Evolutionary conservation across 2,888 invertebrate genomes (phyloP).

Genomic region (Baronia brevicornis): DNA sequence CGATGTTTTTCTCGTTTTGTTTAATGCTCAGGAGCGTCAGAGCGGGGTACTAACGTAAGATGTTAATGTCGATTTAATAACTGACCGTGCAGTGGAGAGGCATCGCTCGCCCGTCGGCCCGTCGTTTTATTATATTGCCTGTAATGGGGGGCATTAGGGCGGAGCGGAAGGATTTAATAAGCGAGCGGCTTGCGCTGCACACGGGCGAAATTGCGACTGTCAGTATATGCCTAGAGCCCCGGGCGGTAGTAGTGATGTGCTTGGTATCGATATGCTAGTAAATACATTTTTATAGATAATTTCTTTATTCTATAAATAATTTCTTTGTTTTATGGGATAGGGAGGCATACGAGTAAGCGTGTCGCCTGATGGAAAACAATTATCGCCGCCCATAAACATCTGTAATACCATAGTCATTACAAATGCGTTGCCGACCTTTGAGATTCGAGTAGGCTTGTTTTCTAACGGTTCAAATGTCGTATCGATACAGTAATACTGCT

Average conservation of each 20-base stretch:
- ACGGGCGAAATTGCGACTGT: constrained; percentile 49
- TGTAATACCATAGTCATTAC: no score
- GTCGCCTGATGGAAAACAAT: no score
- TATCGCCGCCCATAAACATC: no score
- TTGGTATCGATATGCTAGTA: constrained; percentile 6
- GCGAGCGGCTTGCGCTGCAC: constrained; percentile 47
- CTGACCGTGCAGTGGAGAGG: constrained; percentile 11
- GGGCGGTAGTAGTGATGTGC: constrained; percentile 36
- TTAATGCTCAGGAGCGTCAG: neutral
- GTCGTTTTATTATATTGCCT: constrained; percentile 64
- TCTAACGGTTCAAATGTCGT: no score
- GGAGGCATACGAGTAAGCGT: no score
- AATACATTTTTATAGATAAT: no score
- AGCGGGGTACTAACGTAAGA: constrained; percentile 17
- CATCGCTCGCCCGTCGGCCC: constrained; percentile 22
- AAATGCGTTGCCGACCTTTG: no score
- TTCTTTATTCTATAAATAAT: no score
- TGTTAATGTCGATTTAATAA: constrained; percentile 49
- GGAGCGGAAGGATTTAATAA: constrained; percentile 70
- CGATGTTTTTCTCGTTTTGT: no score
- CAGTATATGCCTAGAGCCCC: constrained; percentile 51
- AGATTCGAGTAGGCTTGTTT: no score
- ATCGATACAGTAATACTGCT: no score
- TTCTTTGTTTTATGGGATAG: no score
- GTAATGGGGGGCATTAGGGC: constrained; percentile 70